Conservation (phyloP, 1,140 invertebrate genomes). For the Cydia pomonella region DNA sequence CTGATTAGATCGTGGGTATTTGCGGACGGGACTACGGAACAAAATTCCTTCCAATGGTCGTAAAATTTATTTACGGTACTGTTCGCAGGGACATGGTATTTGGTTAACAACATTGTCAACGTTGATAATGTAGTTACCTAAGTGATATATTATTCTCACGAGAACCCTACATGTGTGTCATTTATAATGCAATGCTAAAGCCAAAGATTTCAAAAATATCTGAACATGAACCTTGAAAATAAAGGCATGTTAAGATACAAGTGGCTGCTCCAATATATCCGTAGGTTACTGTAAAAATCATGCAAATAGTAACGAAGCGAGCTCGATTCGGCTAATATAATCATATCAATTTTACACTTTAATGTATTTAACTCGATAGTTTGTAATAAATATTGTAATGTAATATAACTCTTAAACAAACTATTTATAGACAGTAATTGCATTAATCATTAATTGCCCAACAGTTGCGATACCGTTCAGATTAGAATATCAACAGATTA, state of each 20-base stretch:
- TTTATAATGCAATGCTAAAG: too few relatives aligned
- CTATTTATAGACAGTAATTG: slow-evolving; percentile 12
- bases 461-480: not conserved
- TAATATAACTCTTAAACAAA: not conserved
- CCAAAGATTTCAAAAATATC: too few relatives aligned
- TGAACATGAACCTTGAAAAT: too few relatives aligned
- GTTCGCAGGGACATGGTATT: not conserved
- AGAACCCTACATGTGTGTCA: not conserved
- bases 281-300: too few relatives aligned
- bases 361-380: too few relatives aligned
- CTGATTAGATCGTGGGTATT: slow-evolving; percentile 58
- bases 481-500: slow-evolving; percentile 27
- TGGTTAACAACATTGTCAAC: slow-evolving; percentile 15
- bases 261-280: too few relatives aligned
- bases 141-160: not conserved
- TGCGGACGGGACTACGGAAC: slow-evolving; percentile 47
- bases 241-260: too few relatives aligned
- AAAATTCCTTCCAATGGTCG: slow-evolving; percentile 14
- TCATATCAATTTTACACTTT: too few relatives aligned
- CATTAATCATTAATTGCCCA: slow-evolving; percentile 19
- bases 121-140: slow-evolving; percentile 2
- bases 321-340: too few relatives aligned
- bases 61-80: slow-evolving; percentile 28
- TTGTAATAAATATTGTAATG: too few relatives aligned
- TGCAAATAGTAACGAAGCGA: too few relatives aligned